phyloP scores from a whole-genome alignment of 2,797 vertebrate genomes.

The Hippocampus kuda region DNA sequence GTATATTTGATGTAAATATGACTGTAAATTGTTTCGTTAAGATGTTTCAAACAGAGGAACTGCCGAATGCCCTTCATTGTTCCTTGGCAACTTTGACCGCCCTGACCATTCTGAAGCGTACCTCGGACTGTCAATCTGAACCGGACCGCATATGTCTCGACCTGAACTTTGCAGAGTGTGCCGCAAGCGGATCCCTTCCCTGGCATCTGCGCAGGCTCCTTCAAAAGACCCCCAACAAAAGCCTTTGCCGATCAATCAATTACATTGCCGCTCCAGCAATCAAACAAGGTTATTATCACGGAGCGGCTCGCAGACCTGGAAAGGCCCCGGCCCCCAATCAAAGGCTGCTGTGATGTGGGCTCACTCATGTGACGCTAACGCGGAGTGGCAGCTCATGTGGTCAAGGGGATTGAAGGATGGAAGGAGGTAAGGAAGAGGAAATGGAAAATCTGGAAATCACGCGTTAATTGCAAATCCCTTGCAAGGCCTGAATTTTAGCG shows the following conservation, averaged over 20 bases:
- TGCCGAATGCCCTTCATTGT: background rate
- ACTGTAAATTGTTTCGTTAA: no score
- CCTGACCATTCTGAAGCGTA: background rate
- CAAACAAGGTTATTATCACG: conserved; percentile 74
- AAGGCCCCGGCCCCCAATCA: conserved; percentile 70
- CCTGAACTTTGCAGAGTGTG: background rate
- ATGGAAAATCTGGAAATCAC: conserved; percentile 2
- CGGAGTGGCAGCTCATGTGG: conserved; percentile 67
- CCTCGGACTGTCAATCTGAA: background rate
- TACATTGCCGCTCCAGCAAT: conserved; percentile 76
- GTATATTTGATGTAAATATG: no score
- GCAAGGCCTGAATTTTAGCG: conserved; percentile 14
- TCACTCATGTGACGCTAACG: conserved; percentile 69
- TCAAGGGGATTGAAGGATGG: conserved; percentile 20
- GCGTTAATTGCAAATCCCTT: background rate
- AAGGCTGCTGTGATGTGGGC: conserved; percentile 62
- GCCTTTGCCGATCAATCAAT: conserved; percentile 71
- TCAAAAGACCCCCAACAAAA: conserved; percentile 38
- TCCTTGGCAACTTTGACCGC: background rate
- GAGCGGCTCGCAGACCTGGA: conserved; percentile 79
- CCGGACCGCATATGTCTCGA: background rate
- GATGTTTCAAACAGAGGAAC: background rate
- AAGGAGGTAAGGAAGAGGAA: background rate
- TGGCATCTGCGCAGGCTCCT: conserved; percentile 36
- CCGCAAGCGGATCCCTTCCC: conserved; percentile 14